phyloP scores from a whole-genome alignment of 2,113 vertebrate genomes.

The Micromys minutus region DNA sequence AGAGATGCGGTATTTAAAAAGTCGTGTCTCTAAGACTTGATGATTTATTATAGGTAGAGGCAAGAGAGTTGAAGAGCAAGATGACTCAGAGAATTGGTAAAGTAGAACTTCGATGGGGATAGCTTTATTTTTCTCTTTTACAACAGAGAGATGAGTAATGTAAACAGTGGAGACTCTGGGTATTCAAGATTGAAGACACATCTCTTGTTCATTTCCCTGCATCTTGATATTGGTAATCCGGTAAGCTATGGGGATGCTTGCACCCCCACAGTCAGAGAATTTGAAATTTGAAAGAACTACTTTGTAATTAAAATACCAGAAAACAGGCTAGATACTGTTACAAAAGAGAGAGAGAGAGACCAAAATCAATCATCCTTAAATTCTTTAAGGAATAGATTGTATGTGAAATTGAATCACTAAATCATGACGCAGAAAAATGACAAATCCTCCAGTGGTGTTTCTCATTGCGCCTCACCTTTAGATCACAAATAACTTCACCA shows the following conservation, averaged over 20 bases:
- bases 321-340: conserved; percentile 20
- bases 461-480: not conserved
- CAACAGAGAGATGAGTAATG: conserved; percentile 49
- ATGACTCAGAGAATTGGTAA: conserved; percentile 61
- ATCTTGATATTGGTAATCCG: conserved; percentile 35
- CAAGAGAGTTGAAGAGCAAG: conserved; percentile 33
- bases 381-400: conserved; percentile 16
- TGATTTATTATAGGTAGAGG: conserved; percentile 63
- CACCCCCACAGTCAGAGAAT: not conserved
- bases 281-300: conserved; percentile 6
- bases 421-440: conserved; percentile 59
- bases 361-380: conserved; percentile 66
- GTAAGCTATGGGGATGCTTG: conserved; percentile 27
- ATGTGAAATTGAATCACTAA: conserved; percentile 42
- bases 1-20: conserved; percentile 50
- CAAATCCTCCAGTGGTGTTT: conserved; percentile 37
- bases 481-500: conserved; percentile 34
- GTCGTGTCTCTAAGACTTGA: conserved; percentile 34
- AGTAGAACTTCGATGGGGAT: conserved; percentile 26
- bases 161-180: conserved; percentile 50
- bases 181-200: conserved; percentile 52
- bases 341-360: not conserved
- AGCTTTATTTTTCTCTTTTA: conserved; percentile 62
- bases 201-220: conserved; percentile 30
- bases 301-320: conserved; percentile 60